Base-by-base conservation (phyloP, 2,888 invertebrate species). In the Cylloceria caligata region DNA sequence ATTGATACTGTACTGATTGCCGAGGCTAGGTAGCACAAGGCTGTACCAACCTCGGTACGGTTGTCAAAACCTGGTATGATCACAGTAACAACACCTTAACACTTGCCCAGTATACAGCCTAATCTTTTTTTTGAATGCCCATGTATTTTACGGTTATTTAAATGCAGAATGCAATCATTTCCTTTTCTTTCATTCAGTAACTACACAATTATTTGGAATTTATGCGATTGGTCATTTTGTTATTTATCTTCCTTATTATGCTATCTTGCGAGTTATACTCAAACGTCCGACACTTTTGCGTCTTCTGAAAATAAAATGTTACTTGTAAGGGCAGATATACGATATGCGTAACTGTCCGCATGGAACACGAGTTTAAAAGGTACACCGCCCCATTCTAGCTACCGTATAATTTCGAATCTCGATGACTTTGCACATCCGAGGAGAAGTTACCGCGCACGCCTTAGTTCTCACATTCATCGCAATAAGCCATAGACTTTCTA, bases 351-450 rank as follows among this genome's bases (percentile, higher is more conserved):
- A 42, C 52, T 55, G 39, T n/a, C 16, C 19, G 24, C n/a, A n/a
- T 27, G 21, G 34, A 36, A 7, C 16, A 52, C 39, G 39, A 52
- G 34, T 65, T 13, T 27, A 45, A 52, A 42, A 52, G 55, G 11
- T 47, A 42, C 45, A 2, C 27, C 30, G 24, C 19, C n/a, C 27
- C 55, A 13, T 13, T 24, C n/a, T 4, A 49, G 45, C 34, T 52
- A n/a, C 52, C 45, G 65, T 49, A 72, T 68, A 39, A 76, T 76
- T 72, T 62, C 34, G 72, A 45, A 72, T 76, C 62, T 67, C 81
- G 45, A 76, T 81, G 81, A 81, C 81, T 72, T 27, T 49, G 72
- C 52, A 67, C 72, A 72, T 81, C 34, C 67, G 13, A 9, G 42
- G 27, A 65, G 80, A 64, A 45, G 69, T 74, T 80, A 69, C 55